Base-by-base conservation (phyloP, 2,113 vertebrate genomes). In the Saccopteryx bilineata region DNA sequence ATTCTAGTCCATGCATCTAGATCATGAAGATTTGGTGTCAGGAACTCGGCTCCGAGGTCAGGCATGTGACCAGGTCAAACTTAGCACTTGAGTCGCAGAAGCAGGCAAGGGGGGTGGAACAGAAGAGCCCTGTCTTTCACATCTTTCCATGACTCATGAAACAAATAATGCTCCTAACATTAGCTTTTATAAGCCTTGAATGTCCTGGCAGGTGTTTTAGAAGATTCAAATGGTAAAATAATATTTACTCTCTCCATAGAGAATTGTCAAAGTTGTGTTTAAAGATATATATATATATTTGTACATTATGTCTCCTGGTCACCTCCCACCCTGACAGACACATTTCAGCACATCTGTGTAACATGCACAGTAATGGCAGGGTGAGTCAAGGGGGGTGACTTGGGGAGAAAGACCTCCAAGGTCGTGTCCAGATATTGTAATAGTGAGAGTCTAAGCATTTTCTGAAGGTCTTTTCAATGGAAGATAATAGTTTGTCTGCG, bases 381-480 rank as follows among this genome's bases (percentile, higher is more conserved):
- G 15, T 18, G n/a, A 93, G 60, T 56, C 95, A 75, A 81, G 94
- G 19, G 68, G 21, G 95, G 66, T 84, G 88, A 5, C 9, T 26
- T 95, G 74, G 88, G 58, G 85, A 76, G 90, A 97, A 91, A 93
- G 90, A 86, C 93, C 84, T 95, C 65, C 93, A 83, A 85, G 92
- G 96, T 94, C 97, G 96, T 85, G 96, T 79, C 87, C 93, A 93
- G 90, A 93, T 95, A 90, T 60, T 90, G 14, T 94, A 93, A 94
- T 85, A 66, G 68, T 93, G 97, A 93, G 71, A 96, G 79, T 91
- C 93, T 96, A 96, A 60, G 46, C 84, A 89, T 94, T 97, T 97
- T 96, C 97, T 92, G 96, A 97, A 97, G 93, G 95, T 96, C 96
- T 93, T 87, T 60, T 90, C 94, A 94, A 95, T 58, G 96, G 60